phyloP scores from a whole-genome alignment of 2,113 vertebrate genomes.

The Thalassoma bifasciatum region DNA sequence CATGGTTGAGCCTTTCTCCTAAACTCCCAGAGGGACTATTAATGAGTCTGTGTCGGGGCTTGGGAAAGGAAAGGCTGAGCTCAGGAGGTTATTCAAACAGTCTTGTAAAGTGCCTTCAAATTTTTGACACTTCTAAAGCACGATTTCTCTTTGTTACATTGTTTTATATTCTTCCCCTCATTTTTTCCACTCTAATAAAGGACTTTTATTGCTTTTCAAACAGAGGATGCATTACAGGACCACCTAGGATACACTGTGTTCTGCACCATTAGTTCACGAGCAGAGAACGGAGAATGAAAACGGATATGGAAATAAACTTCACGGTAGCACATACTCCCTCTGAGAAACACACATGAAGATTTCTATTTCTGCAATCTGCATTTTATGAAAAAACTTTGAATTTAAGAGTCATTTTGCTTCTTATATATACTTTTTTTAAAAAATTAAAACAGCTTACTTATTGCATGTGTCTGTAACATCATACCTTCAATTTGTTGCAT shows the following conservation, averaged over 20 bases:
- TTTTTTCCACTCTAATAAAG: conserved; percentile 22
- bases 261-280: conserved; percentile 18
- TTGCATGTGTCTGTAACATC: no score
- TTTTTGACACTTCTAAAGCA: conserved; percentile 46
- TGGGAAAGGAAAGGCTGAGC: conserved; percentile 57
- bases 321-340: no score
- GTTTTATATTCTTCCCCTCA: conserved; percentile 49
- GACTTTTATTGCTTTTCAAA: conserved; percentile 52
- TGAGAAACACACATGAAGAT: background rate
- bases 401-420: no score
- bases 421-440: no score
- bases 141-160: conserved; percentile 55
- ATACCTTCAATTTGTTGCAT: no score
- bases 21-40: conserved; percentile 47
- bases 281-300: conserved; percentile 8
- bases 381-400: background rate
- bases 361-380: background rate
- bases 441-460: no score
- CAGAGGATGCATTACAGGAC: conserved; percentile 31
- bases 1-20: conserved; percentile 42
- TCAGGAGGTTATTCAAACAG: conserved; percentile 45
- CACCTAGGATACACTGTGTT: conserved; percentile 27
- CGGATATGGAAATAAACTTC: no score
- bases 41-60: conserved; percentile 26
- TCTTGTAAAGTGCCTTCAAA: conserved; percentile 30